Base-by-base conservation (phyloP, 2,888 invertebrate genomes). In the Drosophila prostipennis region DNA sequence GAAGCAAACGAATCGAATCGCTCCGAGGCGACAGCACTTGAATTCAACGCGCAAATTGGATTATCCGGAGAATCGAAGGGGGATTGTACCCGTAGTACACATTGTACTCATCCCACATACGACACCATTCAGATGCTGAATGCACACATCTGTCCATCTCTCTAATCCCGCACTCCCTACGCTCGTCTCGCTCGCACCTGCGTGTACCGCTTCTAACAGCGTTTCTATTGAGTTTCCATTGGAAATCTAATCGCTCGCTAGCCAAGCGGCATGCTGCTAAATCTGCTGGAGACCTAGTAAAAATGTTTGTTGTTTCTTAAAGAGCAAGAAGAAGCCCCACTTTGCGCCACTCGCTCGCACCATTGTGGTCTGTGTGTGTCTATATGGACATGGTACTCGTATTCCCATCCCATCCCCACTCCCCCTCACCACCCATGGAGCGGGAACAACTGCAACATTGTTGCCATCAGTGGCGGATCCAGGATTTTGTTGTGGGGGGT, bases 261-360 rank as follows among this genome's bases (percentile, higher is more conserved):
- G 45, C 72, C 64, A 53, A 23, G 53, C 46, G 60, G 76, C 76
- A 82, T 78, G 87, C 79, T 75, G 78, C 90, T 86, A 77, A 77
- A 77, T 76, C 78, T 90, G 84, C 91, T 91, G 91, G 79, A 87
- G 89, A 81, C 91, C 91, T 91, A 89, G 84, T 91, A 91, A 80
- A 90, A 91, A 91, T 91, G 91, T 91, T 91, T 91, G 91, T 91
- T 91, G 90, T 90, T 90, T 90, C 87, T 91, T 87, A 89, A 91
- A 90, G 89, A 89, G 83, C 82, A 83, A 85, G 82, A 80, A 79
- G 80, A 80, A 78, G 87, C 78, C 86, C 78, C 77, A 58, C 68
- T 72, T 68, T 51, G 65, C 68, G 61, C 40, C 58, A 60, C 58
- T 42, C 71, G 49, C 61, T 53, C 70, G 49, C 46, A 48, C 61